Evolutionary conservation across 2,113 vertebrate species (phyloP), one percentile per base, ranked within the genome.

Genomic region (Typhlomys cinereus): DNA sequence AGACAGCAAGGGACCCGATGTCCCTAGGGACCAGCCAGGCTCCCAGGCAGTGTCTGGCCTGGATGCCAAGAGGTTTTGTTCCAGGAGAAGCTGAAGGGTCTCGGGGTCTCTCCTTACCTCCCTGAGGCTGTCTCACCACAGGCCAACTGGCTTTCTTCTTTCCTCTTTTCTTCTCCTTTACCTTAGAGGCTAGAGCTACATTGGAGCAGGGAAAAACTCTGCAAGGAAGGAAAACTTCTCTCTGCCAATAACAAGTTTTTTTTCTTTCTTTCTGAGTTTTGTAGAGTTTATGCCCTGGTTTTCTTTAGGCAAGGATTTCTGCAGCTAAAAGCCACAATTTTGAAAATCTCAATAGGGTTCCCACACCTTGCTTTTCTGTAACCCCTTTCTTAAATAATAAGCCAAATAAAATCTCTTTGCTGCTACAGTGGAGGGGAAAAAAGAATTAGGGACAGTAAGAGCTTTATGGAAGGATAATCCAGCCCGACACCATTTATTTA

Each of bases 71-170:
- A 83, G 25, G 21, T n/a, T 27, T n/a, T 36, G 25, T 61, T 70
- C 36, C 17, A 52, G 39, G 70, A 80, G 52, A 54, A 27, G 52
- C 61, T 7, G 29, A 31, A 10, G 29, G 11, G 20, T 14, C 17
- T 2, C 50, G 29, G 27, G 52, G 29, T 7, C 20, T 31, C 41
- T 76, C 27, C 12, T 2, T 8, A 2, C 8, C 23, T 71, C 73
- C 27, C 0, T 0, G 4, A 23, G 15, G 9, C 10, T n/a, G n/a
- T n/a, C 54, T 23, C 23, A 31, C n/a, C 27, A 46, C 29, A 66
- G 57, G 48, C 34, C 39, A 15, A 5, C 4, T 0, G 52, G 11
- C 36, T 80, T 64, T 67, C 61, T 48, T 59, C 57, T 48, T 27
- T 54, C 34, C 34, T 71, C 34, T 73, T 59, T 57, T 2, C 1